Base-by-base conservation (phyloP, 2,888 invertebrate genomes). In the Kryphioiulus occultus region DNA sequence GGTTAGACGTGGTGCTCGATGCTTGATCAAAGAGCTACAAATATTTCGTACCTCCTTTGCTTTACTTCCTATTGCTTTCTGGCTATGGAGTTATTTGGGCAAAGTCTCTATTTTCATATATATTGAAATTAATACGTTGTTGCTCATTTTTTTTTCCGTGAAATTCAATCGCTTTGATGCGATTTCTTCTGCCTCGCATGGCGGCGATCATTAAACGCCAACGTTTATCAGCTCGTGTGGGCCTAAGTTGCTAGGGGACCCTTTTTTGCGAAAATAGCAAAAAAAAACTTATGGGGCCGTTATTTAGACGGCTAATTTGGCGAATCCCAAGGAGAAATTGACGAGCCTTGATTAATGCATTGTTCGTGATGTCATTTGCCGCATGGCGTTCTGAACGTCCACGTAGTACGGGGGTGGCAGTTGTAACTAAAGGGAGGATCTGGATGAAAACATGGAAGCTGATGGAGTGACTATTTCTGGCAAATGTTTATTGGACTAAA, bases 41-140 rank as follows among this genome's bases (percentile, higher is more conserved):
- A n/a, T n/a, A n/a, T 10, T 68, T 68, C 68, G 22, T 22, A 68
- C 53, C 19, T 1, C 26, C 68, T 22, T 68, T 22, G 26, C 22
- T 53, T 53, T 68, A 78, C 78, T 78, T 78, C 78, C 30, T 68
- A 22, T 22, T 68, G 26, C 26, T 68, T 68, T 68, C 4, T 68
- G 12, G 9, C 10, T 68, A 12, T 68, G 68, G 26, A 68, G 9
- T 68, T 26, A n/a, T 26, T 68, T 68, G 68, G 68, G 68, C 68
- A 26, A 68, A 68, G 68, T 68, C 68, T 68, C 68, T n/a, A 68
- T 68, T 68, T 68, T 78, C 78, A 30, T 78, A 26, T 78, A 78
- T 78, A 30, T 78, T 78, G 30, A 78, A 78, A 78, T 78, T 78
- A 78, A 78, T 78, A 78, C 78, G 78, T 30, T 78, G 78, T 30